Percentiles rank a stretch among this genome's conserved stretches.
These are phyloP conservation scores for Triplophysa dalaica DNA, from an alignment of 2,113 vertebrate genomes.

Conservation along the genomic window DNA sequence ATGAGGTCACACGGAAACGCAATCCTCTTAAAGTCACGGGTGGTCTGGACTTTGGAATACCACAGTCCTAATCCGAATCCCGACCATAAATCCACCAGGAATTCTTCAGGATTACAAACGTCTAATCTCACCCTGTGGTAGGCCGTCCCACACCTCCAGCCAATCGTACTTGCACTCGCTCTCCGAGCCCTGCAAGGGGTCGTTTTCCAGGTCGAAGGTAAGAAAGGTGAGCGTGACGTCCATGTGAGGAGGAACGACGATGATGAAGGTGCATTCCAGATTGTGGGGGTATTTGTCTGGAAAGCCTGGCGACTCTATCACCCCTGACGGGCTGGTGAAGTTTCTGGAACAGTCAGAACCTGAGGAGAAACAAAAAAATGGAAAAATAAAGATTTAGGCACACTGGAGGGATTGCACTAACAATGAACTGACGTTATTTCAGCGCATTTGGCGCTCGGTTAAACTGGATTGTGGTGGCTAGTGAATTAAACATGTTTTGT, in stretches of 20 bases:
- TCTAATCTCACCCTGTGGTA: slow-evolving; percentile 86
- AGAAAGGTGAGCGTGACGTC: slow-evolving; percentile 92
- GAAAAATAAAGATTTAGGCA: neutral
- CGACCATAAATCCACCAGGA: slow-evolving; percentile 17
- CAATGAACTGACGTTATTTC: too few relatives aligned
- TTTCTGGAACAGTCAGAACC: slow-evolving; percentile 97
- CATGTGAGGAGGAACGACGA: slow-evolving; percentile 91
- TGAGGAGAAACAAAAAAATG: slow-evolving; percentile 58
- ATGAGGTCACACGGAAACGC: slow-evolving; percentile 45
- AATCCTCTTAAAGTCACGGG: slow-evolving; percentile 52
- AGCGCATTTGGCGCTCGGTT: too few relatives aligned
- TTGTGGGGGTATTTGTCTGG: slow-evolving; percentile 99
- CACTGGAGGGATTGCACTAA: neutral
- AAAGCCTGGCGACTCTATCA: slow-evolving; percentile 93
- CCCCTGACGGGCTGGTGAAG: slow-evolving; percentile 86
- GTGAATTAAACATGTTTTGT: too few relatives aligned
- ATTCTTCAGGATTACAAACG: slow-evolving; percentile 19
- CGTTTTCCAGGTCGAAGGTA: slow-evolving; percentile 95
- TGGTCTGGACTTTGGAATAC: slow-evolving; percentile 44
- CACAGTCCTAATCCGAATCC: slow-evolving; percentile 34
- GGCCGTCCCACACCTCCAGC: slow-evolving; percentile 97
- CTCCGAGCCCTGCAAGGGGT: slow-evolving; percentile 88
- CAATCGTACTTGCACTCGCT: slow-evolving; percentile 98
- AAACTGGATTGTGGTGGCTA: too few relatives aligned
- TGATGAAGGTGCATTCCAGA: slow-evolving; percentile 94